Percentiles rank a stretch among this genome's conserved stretches.
Evolutionary conservation across 2,113 vertebrate species (phyloP).

Genomic region (Coregonus clupeaformis): DNA sequence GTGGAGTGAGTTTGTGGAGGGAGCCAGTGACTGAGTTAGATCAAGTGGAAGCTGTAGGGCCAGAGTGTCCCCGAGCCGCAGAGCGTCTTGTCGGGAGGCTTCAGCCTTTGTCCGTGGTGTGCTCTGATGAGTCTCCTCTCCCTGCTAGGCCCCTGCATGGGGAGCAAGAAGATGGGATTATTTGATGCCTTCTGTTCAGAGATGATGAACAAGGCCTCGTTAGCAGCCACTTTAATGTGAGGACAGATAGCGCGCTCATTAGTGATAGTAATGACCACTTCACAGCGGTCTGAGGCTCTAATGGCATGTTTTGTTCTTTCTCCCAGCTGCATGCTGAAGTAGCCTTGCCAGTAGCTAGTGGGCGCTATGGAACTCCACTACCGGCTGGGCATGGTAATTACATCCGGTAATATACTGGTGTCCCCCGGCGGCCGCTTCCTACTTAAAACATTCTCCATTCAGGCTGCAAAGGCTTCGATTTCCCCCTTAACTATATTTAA

Average conservation of each 20-base stretch:
- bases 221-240: slow-evolving; percentile 72
- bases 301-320: slow-evolving; percentile 72
- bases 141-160: slow-evolving; percentile 26
- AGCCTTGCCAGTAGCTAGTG: neutral
- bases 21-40: slow-evolving; percentile 30
- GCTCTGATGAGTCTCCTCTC: slow-evolving; percentile 48
- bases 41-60: neutral
- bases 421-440: too few relatives aligned
- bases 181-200: slow-evolving; percentile 66
- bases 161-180: slow-evolving; percentile 70
- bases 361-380: neutral
- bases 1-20: neutral
- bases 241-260: slow-evolving; percentile 75
- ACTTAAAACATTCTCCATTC: too few relatives aligned
- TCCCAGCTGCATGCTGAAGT: slow-evolving; percentile 30
- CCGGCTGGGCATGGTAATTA: neutral
- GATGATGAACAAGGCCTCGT: slow-evolving; percentile 80
- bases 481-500: too few relatives aligned
- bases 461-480: too few relatives aligned
- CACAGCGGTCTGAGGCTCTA: slow-evolving; percentile 51
- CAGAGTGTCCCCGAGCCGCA: slow-evolving; percentile 27
- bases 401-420: too few relatives aligned
- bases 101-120: slow-evolving; percentile 39
- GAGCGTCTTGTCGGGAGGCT: slow-evolving; percentile 37
- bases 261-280: slow-evolving; percentile 40